Conservation (phyloP, 2,113 vertebrate species). For the Misgurnus anguillicaudatus region DNA sequence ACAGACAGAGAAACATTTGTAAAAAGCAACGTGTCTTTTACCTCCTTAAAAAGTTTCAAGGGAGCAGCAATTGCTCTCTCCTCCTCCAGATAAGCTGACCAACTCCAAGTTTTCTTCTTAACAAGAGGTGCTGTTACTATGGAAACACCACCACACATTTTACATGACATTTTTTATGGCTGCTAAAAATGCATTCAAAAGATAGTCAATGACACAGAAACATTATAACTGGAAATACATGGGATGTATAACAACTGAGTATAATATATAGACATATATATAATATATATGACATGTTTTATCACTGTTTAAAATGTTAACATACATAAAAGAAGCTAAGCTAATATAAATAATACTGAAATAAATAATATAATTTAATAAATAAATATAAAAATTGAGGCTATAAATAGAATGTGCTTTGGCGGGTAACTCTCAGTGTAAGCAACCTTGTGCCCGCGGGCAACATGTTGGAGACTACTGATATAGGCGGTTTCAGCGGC, state of each 20-base stretch:
- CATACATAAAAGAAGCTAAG: too few species aligned
- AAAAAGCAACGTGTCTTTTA: constrained; percentile 52
- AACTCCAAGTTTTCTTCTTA: constrained; percentile 95
- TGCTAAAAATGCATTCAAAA: not conserved
- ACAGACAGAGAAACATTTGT: not conserved
- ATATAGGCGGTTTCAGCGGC: too few species aligned
- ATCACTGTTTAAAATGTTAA: too few species aligned
- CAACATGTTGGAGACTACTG: too few species aligned
- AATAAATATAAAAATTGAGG: too few species aligned
- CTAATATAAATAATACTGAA: too few species aligned
- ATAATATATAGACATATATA: too few species aligned
- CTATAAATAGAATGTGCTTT: too few species aligned
- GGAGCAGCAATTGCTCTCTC: constrained; percentile 88
- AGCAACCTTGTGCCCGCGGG: too few species aligned
- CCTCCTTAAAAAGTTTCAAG: constrained; percentile 95
- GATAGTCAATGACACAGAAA: not conserved
- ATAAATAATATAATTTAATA: too few species aligned
- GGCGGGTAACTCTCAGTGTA: too few species aligned
- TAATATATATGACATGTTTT: too few species aligned
- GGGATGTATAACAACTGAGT: not conserved
- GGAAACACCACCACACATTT: constrained; percentile 22
- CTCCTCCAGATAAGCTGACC: constrained; percentile 93
- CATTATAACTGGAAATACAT: not conserved
- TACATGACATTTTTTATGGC: not conserved
- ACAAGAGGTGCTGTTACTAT: constrained; percentile 73